Base-by-base conservation (phyloP, 2,888 invertebrate species). In the Nemapogon koenigi region DNA sequence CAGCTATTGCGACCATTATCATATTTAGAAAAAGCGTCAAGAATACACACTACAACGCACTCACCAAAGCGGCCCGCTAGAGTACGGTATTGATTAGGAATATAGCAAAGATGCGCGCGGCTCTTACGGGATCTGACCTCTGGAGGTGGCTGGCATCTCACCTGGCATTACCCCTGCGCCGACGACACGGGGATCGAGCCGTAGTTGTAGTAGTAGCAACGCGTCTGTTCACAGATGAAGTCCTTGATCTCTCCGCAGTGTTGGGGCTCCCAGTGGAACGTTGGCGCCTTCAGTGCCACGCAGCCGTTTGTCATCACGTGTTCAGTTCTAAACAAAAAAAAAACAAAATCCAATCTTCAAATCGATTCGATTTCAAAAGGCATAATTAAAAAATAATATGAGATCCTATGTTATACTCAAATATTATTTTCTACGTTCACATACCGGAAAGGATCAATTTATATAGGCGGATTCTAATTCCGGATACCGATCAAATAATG, bases 171-270 rank as follows among this genome's bases (percentile, higher is more conserved):
- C 91, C 91, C 91, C 90, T 91, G 91, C 84, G 90, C 86, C 57
- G 90, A 89, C 67, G 90, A 90, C 62, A 91, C 91, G 68, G 90
- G 90, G 82, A 91, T 91, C 70, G 90, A 90, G 67, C 91, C 91
- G 73, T 91, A 92, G 81, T 91, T 91, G 82, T 91, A 91, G 80
- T 91, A 91, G 75, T 91, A 91, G 81, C 91, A 92, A 60, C 91
- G 85, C 45, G 91, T 91, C 81, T 91, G 91, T 79, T 92, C 91
- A 79, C 91, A 92, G 62, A 92, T 91, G 71, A 91, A 91, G 75
- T 91, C 91, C 80, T 91, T 91, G 54, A 89, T 84, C 57, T 86
- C 84, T 45, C 87, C 88, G 66, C 91, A 92, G 71, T 91, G 89
- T 62, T 90, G 88, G 11, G 89, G 86, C 70, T 87, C 88, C 91